Evolutionary conservation across 92 coral and sea anemone species (phyloP), one percentile per base, ranked within the genome.

Genomic region (Palythoa grandis): DNA sequence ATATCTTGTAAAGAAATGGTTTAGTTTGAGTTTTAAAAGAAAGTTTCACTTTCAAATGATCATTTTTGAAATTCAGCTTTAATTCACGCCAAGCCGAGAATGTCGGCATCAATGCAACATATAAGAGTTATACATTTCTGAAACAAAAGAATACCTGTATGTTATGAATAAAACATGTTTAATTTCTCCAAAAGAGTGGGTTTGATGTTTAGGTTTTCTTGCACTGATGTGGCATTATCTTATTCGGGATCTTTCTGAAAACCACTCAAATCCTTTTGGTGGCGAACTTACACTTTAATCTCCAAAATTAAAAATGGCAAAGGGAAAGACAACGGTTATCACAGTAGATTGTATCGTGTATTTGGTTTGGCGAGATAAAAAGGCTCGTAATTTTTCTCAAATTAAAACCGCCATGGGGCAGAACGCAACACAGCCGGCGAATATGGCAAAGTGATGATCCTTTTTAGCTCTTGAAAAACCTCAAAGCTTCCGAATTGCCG

Each of bases 101-200:
- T 52, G 39, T 24, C n/a, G 50, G 73, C 61, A 60, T 79, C 38
- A 52, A 53, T 43, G 9, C 50, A 43, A 43, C 15, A 8, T 20
- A 14, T 66, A 14, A 66, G 63, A 61, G 52, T 80, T 47, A 80
- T 65, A 66, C 43, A 76, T 87, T 90, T 76, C 61, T 8, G 60
- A 86, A 82, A 87, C 86, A 87, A 91, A 84, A 69, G 90, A 67
- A 73, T 82, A 86, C 79, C 71, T 82, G 87, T 76, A 82, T 15
- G 70, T 25, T 77, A 94, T 91, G 92, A 94, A 94, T 94, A 88
- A 94, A 94, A 90, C 92, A 94, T 94, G 86, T 74, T 61, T 92
- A 70, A 75, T 87, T 76, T 83, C 72, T 78, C 73, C 72, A 88
- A 87, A 88, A 88, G 74, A 69, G 80, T 79, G 76, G 74, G 78